Conservation (phyloP, 30 jellyfish, hydroid and myxozoan species). For the Cassiopea xamachana region DNA sequence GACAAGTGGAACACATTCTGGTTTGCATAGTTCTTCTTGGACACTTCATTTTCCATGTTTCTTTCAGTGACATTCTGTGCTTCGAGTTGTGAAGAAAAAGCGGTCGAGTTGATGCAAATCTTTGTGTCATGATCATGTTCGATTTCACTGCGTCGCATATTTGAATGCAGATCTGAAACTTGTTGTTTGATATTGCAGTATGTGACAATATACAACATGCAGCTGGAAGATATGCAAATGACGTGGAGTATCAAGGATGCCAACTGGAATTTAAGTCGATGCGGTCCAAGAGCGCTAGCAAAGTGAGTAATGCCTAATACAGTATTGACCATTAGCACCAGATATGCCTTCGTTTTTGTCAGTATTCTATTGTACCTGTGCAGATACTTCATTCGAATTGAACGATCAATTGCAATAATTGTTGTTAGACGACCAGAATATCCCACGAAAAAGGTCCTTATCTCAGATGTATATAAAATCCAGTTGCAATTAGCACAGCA, state of each 20-base stretch:
- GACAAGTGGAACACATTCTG: too few species aligned
- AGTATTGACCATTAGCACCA: background rate
- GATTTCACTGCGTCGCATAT: background rate
- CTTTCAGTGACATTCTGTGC: background rate
- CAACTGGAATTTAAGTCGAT: background rate
- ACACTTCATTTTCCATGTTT: too few species aligned
- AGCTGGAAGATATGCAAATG: background rate
- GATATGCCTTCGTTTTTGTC: constrained; percentile 34
- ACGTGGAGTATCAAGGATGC: background rate
- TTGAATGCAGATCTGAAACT: background rate
- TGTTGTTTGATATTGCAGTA: background rate
- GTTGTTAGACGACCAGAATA: constrained; percentile 5
- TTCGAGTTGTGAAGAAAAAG: background rate
- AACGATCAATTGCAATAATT: constrained; percentile 22
- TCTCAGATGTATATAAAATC: background rate
- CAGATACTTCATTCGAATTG: constrained; percentile 16
- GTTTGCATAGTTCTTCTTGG: too few species aligned
- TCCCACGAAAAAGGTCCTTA: background rate
- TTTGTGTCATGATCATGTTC: background rate
- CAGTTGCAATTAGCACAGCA: background rate
- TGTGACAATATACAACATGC: background rate
- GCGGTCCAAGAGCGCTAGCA: background rate
- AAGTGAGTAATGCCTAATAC: background rate
- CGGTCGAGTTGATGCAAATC: background rate
- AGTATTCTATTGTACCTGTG: constrained; percentile 5